Evolutionary conservation across 2,888 invertebrate genomes (phyloP), one percentile per base, ranked within the genome.

Genomic region (Thecocarcelia acutangulata): DNA sequence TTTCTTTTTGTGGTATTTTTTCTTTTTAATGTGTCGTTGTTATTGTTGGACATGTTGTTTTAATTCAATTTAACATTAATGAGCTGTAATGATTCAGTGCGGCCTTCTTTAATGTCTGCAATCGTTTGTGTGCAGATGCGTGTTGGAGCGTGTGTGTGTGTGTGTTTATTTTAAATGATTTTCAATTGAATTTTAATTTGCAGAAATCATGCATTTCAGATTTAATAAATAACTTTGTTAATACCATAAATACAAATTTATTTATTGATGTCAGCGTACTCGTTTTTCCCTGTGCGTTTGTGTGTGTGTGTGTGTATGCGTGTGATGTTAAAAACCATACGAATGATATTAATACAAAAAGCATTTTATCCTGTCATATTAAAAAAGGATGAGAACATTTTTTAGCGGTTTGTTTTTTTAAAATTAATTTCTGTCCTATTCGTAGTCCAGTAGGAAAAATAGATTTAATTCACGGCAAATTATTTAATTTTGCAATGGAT

Each of bases 61-160:
- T 75, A 64, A 75, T 78, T 69, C 74, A 70, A 59, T 74, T 74
- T 64, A 74, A 78, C 78, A 82, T 78, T 82, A 82, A 82, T 82
- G 82, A 82, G 83, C 61, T 75, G 68, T 84, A 82, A 80, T 84
- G 80, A 84, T 81, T 76, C 64, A 58, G 46, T 54, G 82, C 84
- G 84, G 84, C 52, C 59, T 82, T 79, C 80, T 84, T 84, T 84
- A 56, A 83, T 82, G 74, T 82, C 58, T 59, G 50, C 33, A 3
- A 33, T 79, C 80, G 83, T 84, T 84, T 52, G 79, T 52, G 63
- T 64, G n/a, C n/a, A n/a, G n/a, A n/a, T n/a, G n/a, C n/a, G n/a
- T n/a, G n/a, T n/a, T n/a, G n/a, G n/a, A n/a, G n/a, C n/a, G 50
- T 58, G 56, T 42, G 73, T 81, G 13, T 52, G 63, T 64, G 48